Conservation (phyloP, 2,113 vertebrate genomes). For the Upupa epops region DNA sequence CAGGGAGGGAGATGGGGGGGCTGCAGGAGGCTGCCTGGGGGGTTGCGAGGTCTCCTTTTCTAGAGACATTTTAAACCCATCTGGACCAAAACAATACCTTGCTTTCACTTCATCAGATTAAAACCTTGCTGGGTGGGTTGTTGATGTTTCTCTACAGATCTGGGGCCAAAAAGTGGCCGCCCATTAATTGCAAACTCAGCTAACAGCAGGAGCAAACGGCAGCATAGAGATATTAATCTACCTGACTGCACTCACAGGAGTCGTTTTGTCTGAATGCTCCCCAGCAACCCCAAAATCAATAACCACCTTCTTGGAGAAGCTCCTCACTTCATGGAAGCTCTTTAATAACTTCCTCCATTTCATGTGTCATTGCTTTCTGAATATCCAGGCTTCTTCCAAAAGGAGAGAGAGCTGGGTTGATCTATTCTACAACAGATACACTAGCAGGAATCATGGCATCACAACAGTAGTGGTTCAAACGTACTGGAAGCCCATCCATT, state of each 20-base stretch:
- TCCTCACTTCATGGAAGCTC: background rate
- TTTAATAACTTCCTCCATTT: constrained; percentile 24
- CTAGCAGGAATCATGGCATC: background rate
- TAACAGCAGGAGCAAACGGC: background rate
- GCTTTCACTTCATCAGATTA: background rate
- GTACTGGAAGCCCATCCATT: background rate
- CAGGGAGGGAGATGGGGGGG: too few relatives aligned
- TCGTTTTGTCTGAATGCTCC: constrained; percentile 36
- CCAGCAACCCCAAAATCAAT: constrained; percentile 62
- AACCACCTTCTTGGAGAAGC: constrained; percentile 39
- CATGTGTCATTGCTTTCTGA: background rate
- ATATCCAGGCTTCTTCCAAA: background rate
- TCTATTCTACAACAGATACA: background rate
- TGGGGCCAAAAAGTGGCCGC: background rate
- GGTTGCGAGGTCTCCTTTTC: too few relatives aligned
- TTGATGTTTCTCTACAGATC: background rate
- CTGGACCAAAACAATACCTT: too few relatives aligned
- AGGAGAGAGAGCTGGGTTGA: background rate
- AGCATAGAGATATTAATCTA: constrained; percentile 3
- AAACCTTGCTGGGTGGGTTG: background rate
- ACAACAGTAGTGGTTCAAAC: background rate
- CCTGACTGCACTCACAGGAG: constrained; percentile 20
- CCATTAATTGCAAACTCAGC: constrained; percentile 3
- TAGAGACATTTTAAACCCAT: too few relatives aligned
- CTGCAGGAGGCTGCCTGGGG: too few relatives aligned